Percentiles rank a stretch among this genome's conserved stretches.
phyloP scores from a whole-genome alignment of 2,888 invertebrate species.

The Leucoma salicis region DNA sequence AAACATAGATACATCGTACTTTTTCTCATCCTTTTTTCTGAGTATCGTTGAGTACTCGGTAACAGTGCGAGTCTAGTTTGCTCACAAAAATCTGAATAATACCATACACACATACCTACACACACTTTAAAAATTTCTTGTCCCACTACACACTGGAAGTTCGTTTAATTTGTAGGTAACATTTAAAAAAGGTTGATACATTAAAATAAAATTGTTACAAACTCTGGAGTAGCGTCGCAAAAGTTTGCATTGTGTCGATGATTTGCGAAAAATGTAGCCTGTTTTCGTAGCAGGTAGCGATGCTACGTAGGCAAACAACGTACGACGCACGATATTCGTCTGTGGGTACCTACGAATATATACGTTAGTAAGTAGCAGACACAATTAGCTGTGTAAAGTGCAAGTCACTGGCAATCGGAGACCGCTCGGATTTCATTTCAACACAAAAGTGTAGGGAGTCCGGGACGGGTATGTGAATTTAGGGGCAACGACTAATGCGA shows the following conservation, averaged over 20 bases:
- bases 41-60: constrained; percentile 67
- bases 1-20: constrained; percentile 72
- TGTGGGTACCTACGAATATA: constrained; percentile 1
- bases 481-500: constrained; percentile 49
- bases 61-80: constrained; percentile 55
- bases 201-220: constrained; percentile 26
- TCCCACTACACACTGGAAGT: constrained; percentile 22
- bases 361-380: constrained; percentile 37
- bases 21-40: constrained; percentile 69
- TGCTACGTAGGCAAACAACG: constrained; percentile 33
- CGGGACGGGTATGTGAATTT: constrained; percentile 44
- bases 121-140: constrained; percentile 34
- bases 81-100: constrained; percentile 52
- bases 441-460: constrained; percentile 61
- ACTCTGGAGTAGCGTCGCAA: constrained; percentile 34
- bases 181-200: constrained; percentile 44
- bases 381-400: constrained; percentile 71
- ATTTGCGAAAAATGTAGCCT: constrained; percentile 41
- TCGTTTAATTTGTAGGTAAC: constrained; percentile 46
- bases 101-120: constrained; percentile 46
- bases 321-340: constrained; percentile 1
- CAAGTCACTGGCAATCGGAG: constrained; percentile 74
- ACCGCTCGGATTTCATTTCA: constrained; percentile 59
- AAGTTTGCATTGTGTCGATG: constrained; percentile 33
- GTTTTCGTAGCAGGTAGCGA: constrained; percentile 42